A percentile compares a stretch with the other conserved stretches of the same genome.
These are phyloP conservation scores for Neoseiulus cucumeris DNA, from an alignment of 1,140 invertebrate species.

Conservation along the genomic window DNA sequence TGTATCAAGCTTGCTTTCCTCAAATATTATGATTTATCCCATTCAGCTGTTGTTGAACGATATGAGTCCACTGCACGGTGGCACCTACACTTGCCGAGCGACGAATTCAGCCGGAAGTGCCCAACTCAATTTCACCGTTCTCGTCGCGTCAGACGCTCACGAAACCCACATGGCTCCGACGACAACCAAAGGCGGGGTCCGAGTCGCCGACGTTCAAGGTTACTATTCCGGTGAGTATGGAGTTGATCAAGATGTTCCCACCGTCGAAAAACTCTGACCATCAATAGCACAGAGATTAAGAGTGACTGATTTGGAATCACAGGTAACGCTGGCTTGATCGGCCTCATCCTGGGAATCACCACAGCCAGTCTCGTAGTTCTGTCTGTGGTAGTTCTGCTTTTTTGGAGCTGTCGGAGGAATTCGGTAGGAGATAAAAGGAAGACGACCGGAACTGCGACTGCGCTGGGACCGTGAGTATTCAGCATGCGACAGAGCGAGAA, in stretches of 20 bases:
- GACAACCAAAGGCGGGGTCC: slow-evolving; percentile 3
- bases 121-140: not conserved
- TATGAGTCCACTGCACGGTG: not conserved
- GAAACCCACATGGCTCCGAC: slow-evolving; percentile 4
- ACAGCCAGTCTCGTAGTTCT: not conserved
- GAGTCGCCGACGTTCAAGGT: not conserved
- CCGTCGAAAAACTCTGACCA: too few species aligned
- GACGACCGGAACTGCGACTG: not conserved
- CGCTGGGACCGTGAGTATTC: not conserved
- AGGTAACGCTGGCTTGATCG: slow-evolving; percentile 1
- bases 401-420: not conserved
- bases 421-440: not conserved
- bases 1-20: too few species aligned
- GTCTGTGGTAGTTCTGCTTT: not conserved
- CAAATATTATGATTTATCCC: not conserved
- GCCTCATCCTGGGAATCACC: not conserved
- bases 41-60: not conserved
- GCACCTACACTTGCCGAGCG: slow-evolving; percentile 3
- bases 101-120: not conserved
- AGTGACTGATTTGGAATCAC: not conserved
- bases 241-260: too few species aligned
- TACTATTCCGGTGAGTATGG: not conserved
- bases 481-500: too few species aligned
- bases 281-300: too few species aligned
- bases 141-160: not conserved